Conservation (phyloP, 2,888 invertebrate genomes). For the Ornithoptera priamus region DNA sequence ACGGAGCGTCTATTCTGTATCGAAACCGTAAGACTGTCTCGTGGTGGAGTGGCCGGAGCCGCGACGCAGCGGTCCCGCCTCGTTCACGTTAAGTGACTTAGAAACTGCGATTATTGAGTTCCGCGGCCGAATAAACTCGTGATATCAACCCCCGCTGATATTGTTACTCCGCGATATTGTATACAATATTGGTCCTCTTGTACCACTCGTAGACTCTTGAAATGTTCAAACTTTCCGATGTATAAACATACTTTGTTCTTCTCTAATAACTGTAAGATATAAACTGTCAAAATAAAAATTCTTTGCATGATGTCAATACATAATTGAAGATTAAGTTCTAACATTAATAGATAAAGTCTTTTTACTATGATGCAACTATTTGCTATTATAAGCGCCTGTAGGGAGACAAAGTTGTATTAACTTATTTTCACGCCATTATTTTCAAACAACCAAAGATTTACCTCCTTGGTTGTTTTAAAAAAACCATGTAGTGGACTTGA, state of each 20-base stretch:
- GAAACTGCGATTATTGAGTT: conserved; percentile 59
- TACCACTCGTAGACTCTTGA: conserved; percentile 19
- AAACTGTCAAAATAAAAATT: not conserved
- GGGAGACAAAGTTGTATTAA: too few relatives aligned
- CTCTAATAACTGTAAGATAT: not conserved
- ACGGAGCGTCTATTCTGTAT: conserved; percentile 53
- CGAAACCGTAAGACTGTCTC: conserved; percentile 26
- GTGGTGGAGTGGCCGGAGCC: conserved; percentile 23
- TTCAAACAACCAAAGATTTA: too few relatives aligned
- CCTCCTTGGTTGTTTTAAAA: too few relatives aligned
- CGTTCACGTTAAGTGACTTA: conserved; percentile 58
- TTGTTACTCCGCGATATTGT: conserved; percentile 37
- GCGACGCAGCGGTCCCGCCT: conserved; percentile 32
- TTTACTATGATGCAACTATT: too few relatives aligned
- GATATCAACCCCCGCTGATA: conserved; percentile 31
- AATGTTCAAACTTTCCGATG: conserved; percentile 5
- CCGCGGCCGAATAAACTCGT: conserved; percentile 40
- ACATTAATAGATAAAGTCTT: too few relatives aligned
- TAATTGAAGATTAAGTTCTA: too few relatives aligned
- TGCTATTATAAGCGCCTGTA: too few relatives aligned
- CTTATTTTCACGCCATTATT: too few relatives aligned
- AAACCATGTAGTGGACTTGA: too few relatives aligned
- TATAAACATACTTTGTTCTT: not conserved
- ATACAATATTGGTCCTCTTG: conserved; percentile 18
- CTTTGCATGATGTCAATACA: not conserved